These are phyloP conservation scores for Araneus ventricosus DNA, from an alignment of 1,140 invertebrate species.

Conservation along the genomic window DNA sequence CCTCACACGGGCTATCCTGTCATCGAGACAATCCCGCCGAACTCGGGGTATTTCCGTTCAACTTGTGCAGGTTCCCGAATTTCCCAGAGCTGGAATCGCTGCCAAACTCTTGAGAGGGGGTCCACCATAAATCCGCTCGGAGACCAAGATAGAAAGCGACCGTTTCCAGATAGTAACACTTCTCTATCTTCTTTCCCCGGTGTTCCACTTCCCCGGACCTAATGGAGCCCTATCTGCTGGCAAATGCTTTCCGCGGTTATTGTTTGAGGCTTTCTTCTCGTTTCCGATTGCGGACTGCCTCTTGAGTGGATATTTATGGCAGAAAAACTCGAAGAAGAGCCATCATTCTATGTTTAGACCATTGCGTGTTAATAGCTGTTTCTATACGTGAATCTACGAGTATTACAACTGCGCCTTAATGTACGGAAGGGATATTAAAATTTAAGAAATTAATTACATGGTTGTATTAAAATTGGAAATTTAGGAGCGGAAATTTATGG, in stretches of 20 bases:
- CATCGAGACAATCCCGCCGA: not conserved
- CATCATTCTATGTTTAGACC: slow-evolving; percentile 1
- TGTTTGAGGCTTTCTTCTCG: slow-evolving; percentile 45
- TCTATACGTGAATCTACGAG: not conserved
- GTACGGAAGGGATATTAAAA: not conserved
- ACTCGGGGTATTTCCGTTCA: not conserved
- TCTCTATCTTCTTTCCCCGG: not conserved
- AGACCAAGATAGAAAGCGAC: slow-evolving; percentile 45
- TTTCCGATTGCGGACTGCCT: not conserved
- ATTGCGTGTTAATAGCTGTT: not conserved
- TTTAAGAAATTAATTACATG: too few species aligned
- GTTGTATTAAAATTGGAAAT: too few species aligned
- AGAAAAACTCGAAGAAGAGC: not conserved
- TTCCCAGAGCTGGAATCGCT: not conserved
- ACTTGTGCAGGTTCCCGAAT: slow-evolving; percentile 11
- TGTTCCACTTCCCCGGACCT: not conserved
- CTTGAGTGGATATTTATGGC: slow-evolving; percentile 6
- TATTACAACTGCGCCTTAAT: not conserved
- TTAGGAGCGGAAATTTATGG: not conserved
- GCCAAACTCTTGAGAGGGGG: slow-evolving; percentile 28
- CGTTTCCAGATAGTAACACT: slow-evolving; percentile 17
- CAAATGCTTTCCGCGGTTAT: slow-evolving; percentile 35
- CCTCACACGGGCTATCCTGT: not conserved
- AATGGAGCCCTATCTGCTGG: slow-evolving; percentile 55
- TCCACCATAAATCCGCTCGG: slow-evolving; percentile 13